These are phyloP conservation scores for Andrena dorsata DNA, from an alignment of 2,888 invertebrate genomes.

Conservation along the genomic window DNA sequence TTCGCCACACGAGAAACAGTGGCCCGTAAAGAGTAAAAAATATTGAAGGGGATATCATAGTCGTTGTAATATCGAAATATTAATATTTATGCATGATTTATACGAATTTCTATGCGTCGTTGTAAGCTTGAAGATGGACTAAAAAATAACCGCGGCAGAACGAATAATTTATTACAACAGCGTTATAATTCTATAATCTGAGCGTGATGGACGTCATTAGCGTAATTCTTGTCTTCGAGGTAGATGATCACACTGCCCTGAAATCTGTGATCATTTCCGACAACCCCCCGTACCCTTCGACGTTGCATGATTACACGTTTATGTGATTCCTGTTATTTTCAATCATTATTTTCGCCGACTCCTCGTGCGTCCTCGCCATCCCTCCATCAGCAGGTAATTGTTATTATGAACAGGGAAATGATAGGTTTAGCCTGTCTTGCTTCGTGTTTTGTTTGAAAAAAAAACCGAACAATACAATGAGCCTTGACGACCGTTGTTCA, in stretches of 20 bases:
- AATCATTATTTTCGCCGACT: slow-evolving; percentile 78
- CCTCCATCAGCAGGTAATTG: slow-evolving; percentile 74
- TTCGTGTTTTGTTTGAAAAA: slow-evolving; percentile 67
- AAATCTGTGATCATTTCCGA: slow-evolving; percentile 76
- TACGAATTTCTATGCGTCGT: slow-evolving; percentile 3
- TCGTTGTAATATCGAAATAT: background rate
- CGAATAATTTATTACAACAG: slow-evolving; percentile 80
- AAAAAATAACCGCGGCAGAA: slow-evolving; percentile 50
- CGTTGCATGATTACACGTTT: slow-evolving; percentile 81
- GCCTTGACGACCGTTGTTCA: slow-evolving; percentile 25
- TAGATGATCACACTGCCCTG: slow-evolving; percentile 74
- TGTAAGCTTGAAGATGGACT: slow-evolving; percentile 23
- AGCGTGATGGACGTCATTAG: slow-evolving; percentile 82
- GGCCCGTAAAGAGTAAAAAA: too few relatives aligned
- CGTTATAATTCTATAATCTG: slow-evolving; percentile 83
- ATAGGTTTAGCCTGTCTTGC: slow-evolving; percentile 68
- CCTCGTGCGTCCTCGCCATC: slow-evolving; percentile 56
- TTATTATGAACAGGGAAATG: slow-evolving; percentile 78
- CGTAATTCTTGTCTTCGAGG: slow-evolving; percentile 82
- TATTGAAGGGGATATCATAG: too few relatives aligned
- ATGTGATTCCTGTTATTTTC: slow-evolving; percentile 84
- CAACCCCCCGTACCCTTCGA: slow-evolving; percentile 69
- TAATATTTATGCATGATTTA: slow-evolving; percentile 3
- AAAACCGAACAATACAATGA: slow-evolving; percentile 42
- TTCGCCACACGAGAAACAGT: too few relatives aligned